Conservation (phyloP, 2,888 invertebrate species). For the Cryptosula pallasiana region DNA sequence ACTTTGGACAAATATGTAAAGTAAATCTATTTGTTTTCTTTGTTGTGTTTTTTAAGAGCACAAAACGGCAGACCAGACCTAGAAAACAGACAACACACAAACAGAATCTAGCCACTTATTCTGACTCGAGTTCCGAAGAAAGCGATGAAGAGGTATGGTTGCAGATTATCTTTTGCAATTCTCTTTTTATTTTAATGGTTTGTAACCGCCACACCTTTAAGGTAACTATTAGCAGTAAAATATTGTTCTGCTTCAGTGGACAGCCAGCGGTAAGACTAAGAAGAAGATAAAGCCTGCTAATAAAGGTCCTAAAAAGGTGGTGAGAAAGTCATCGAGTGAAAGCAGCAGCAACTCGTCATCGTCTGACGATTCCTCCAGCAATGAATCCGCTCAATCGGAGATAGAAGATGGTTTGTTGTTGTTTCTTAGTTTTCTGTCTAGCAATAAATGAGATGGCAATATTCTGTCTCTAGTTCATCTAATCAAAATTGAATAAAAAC, state of each 20-base stretch:
- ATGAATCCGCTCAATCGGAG: slow-evolving; percentile 16
- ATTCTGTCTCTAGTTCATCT: too few species aligned
- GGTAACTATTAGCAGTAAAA: too few species aligned
- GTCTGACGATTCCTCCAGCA: background rate
- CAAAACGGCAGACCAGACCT: slow-evolving; percentile 6
- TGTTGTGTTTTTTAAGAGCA: slow-evolving; percentile 5
- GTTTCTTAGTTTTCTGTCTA: too few species aligned
- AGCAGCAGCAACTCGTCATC: background rate
- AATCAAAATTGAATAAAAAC: too few species aligned
- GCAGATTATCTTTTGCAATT: background rate
- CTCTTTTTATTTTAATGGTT: too few species aligned
- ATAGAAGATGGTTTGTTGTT: slow-evolving; percentile 5
- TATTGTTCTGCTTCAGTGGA: too few species aligned
- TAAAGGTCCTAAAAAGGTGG: slow-evolving; percentile 37
- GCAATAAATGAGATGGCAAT: too few species aligned
- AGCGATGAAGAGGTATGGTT: slow-evolving; percentile 47
- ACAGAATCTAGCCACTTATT: slow-evolving; percentile 32
- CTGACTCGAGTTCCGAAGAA: slow-evolving; percentile 46
- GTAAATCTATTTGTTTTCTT: too few species aligned
- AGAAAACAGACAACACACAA: slow-evolving; percentile 2
- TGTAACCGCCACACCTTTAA: too few species aligned
- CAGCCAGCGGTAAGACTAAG: slow-evolving; percentile 34
- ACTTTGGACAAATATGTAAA: too few species aligned
- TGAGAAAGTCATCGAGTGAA: slow-evolving; percentile 13
- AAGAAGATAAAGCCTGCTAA: slow-evolving; percentile 38